phyloP scores from a whole-genome alignment of 2,888 invertebrate genomes.

The Lepidocyrtoides sp. region DNA sequence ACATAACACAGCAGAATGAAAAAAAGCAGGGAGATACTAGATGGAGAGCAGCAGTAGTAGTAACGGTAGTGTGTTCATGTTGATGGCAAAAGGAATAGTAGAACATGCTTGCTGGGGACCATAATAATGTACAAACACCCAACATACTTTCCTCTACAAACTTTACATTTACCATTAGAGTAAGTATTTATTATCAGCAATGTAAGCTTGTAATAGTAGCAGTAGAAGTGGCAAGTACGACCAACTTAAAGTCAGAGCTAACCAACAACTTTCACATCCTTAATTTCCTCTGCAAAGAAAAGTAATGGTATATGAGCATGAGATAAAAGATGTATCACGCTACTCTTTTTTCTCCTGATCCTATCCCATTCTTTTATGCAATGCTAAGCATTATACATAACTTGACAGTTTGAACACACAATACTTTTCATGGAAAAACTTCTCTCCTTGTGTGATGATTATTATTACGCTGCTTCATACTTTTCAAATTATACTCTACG shows the following conservation, averaged over 20 bases:
- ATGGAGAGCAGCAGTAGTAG: no score
- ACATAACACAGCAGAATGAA: constrained; percentile 5
- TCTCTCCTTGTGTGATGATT: neutral
- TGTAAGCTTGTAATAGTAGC: neutral
- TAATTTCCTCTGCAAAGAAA: constrained; percentile 60
- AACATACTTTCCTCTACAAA: neutral
- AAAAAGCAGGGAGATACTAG: no score
- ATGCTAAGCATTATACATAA: constrained; percentile 46
- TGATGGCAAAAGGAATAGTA: neutral
- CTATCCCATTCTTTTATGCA: constrained; percentile 19
- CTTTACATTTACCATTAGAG: constrained; percentile 6
- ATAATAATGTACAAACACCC: constrained; percentile 18
- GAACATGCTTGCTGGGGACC: neutral
- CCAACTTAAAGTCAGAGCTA: constrained; percentile 6
- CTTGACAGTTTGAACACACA: constrained; percentile 55
- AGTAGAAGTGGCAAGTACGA: no score
- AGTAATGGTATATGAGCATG: constrained; percentile 35
- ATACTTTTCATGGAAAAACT: constrained; percentile 1
- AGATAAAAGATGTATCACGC: constrained; percentile 52
- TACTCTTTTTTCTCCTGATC: constrained; percentile 37
- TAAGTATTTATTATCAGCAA: neutral
- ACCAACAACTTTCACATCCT: constrained; percentile 39
- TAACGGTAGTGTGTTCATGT: neutral
- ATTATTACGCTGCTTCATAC: neutral
- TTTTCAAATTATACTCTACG: constrained; percentile 20